phyloP scores from a whole-genome alignment of 1,140 invertebrate genomes.

The Elysia chlorotica region DNA sequence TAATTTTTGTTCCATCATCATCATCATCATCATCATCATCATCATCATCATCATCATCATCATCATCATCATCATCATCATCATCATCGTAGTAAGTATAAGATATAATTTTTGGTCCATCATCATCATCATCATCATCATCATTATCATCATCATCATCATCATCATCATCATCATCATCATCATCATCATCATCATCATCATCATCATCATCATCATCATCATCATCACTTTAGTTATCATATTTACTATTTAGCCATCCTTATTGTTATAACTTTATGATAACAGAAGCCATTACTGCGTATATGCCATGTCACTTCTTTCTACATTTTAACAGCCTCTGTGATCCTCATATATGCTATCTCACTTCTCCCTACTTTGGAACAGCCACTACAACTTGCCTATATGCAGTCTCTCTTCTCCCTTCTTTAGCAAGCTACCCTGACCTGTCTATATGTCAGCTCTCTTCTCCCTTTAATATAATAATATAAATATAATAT shows the following conservation, averaged over 20 bases:
- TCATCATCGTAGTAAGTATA: neutral
- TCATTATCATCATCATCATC: slow-evolving; percentile 11
- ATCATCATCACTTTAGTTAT: slow-evolving; percentile 2
- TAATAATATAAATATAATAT: too few species aligned
- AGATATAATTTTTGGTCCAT: neutral
- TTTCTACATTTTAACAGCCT: too few species aligned
- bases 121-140: slow-evolving; percentile 4
- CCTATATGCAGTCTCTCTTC: too few species aligned
- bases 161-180: slow-evolving; percentile 13
- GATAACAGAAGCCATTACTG: too few species aligned
- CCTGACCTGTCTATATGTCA: too few species aligned
- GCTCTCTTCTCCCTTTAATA: too few species aligned
- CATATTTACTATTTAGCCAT: neutral
- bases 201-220: slow-evolving; percentile 8
- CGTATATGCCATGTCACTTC: too few species aligned
- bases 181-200: slow-evolving; percentile 9
- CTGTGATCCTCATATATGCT: too few species aligned
- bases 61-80: slow-evolving; percentile 8
- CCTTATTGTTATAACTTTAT: too few species aligned
- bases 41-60: slow-evolving; percentile 13
- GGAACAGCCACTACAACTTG: too few species aligned
- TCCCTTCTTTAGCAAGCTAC: too few species aligned
- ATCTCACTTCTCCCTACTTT: too few species aligned
- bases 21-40: slow-evolving; percentile 12
- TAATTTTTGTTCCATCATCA: slow-evolving; percentile 5